phyloP scores from a whole-genome alignment of 2,888 invertebrate genomes.

The Acronicta aceris region DNA sequence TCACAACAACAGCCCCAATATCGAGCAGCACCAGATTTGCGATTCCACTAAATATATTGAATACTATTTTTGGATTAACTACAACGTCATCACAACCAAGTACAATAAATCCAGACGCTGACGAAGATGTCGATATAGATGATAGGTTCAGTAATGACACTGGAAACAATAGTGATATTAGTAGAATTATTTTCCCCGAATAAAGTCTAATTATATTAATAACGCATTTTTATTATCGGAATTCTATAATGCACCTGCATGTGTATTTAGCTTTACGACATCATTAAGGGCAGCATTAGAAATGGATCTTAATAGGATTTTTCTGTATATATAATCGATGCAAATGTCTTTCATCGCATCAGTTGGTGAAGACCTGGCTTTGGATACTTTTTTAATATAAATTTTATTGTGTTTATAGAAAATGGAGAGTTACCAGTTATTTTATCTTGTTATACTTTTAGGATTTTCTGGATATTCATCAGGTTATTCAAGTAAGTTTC shows the following conservation, averaged over 20 bases:
- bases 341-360: slow-evolving; percentile 1
- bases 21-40: slow-evolving; percentile 5
- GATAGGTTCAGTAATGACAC: slow-evolving; percentile 33
- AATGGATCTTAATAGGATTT: slow-evolving; percentile 21
- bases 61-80: slow-evolving; percentile 26
- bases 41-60: slow-evolving; percentile 26
- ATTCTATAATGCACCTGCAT: slow-evolving; percentile 10
- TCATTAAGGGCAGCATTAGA: slow-evolving; percentile 27
- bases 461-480: slow-evolving; percentile 22
- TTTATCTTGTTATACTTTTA: slow-evolving; percentile 15
- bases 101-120: slow-evolving; percentile 15
- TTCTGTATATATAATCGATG: slow-evolving; percentile 27
- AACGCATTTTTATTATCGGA: slow-evolving; percentile 44
- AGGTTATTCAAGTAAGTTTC: slow-evolving; percentile 48
- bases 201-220: slow-evolving; percentile 56
- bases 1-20: slow-evolving; percentile 6
- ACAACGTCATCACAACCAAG: not conserved
- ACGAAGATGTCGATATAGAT: slow-evolving; percentile 37
- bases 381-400: not conserved
- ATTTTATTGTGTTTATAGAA: not conserved
- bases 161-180: not conserved
- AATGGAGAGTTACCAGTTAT: slow-evolving; percentile 29
- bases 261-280: slow-evolving; percentile 17
- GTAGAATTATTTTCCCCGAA: slow-evolving; percentile 28
- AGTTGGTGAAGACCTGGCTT: slow-evolving; percentile 20